Conservation (phyloP, 2,113 vertebrate species). For the Sterrhoptilus dennistouni region DNA sequence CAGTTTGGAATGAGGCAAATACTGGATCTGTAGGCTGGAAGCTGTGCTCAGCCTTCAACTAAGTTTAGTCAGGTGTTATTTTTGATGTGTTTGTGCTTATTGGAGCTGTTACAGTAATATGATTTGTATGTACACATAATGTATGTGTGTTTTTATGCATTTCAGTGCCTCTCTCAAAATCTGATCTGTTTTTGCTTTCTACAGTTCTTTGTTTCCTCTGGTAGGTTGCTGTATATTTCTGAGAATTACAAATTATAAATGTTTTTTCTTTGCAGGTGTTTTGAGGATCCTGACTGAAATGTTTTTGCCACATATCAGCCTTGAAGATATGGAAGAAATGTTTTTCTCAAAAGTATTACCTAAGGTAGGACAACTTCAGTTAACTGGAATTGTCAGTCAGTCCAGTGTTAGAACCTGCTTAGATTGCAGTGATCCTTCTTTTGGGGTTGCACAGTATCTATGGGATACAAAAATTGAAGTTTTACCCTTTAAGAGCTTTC, state of each 20-base stretch:
- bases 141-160: not conserved
- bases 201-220: not conserved
- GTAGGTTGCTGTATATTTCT: not conserved
- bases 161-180: not conserved
- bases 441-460: not conserved
- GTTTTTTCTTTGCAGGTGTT: constrained; percentile 77
- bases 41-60: not conserved
- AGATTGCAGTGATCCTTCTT: not conserved
- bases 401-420: not conserved
- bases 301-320: constrained; percentile 89
- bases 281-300: constrained; percentile 85
- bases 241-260: not conserved
- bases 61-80: not conserved
- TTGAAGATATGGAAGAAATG: constrained; percentile 80
- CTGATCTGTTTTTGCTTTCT: not conserved
- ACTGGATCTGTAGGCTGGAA: not conserved
- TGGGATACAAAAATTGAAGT: not conserved
- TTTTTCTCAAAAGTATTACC: constrained; percentile 90
- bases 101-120: not conserved
- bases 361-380: constrained; percentile 76
- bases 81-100: not conserved
- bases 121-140: not conserved
- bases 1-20: not conserved
- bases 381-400: not conserved
- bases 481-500: not conserved